Base-by-base conservation (phyloP, 2,888 invertebrate species). In the Rotaria magnacalcarata region DNA sequence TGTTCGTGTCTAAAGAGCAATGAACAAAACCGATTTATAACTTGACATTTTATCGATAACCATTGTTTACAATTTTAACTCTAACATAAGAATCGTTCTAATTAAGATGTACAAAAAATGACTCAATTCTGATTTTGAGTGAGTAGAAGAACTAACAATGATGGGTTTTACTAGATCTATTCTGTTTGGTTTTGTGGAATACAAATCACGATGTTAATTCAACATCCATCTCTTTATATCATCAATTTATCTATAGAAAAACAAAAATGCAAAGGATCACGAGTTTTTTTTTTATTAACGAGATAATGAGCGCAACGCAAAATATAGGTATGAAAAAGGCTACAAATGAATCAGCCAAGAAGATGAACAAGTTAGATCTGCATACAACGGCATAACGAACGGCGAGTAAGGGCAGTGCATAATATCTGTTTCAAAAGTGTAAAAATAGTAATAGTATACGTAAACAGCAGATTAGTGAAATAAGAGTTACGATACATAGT, bases 231-330 rank as follows among this genome's bases (percentile, higher is more conserved):
- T 54, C 54, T 21, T 19, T 21, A 54, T 3, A 21, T 7, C 21
- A 21, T 54, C 2, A 54, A 21, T 2, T 54, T 54, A 21, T 19
- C 19, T 5, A 54, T 19, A 19, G 24, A 19, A 67, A 34, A 34
- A 14, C 10, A 67, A 67, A 8, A 19, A 34, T 34, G 2, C 16
- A 14, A 67, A 67, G 67, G 67, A 67, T 67, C 67, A 67, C 67
- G 67, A 67, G 67, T 19, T 14, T 67, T 41, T 41, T 67, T 67
- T 67, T 50, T 67, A 67, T 67, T 34, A 34, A 67, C 34, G 67
- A 67, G 67, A 67, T 34, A 67, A 67, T 67, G 67, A 67, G 67
- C 67, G 67, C 34, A 67, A 67, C 34, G 67, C 67, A 34, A 34
- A 34, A 67, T 16, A 60, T n/a, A 67, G 67, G 67, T 34, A 67